Evolutionary conservation across 2,797 vertebrate genomes (phyloP), one percentile per base, ranked within the genome.

Genomic region (Pipistrellus kuhlii): DNA sequence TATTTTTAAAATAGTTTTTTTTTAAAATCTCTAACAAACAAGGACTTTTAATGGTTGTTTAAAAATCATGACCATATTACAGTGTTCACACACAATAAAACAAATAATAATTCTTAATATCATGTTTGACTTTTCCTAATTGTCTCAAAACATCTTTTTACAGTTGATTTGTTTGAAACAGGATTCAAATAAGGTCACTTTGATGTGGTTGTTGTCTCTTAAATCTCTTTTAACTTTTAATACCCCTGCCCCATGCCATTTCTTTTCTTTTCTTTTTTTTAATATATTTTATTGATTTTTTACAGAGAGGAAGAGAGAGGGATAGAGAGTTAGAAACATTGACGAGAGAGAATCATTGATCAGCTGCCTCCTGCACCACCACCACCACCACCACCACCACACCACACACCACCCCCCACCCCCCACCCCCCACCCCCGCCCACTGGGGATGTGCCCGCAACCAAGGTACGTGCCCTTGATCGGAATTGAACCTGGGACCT

Each of bases 91-190:
- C 66, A 88, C 46, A 93, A 87, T 91, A 93, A 94, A 94, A 95
- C 68, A 94, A 97, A 86, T 88, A 93, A 87, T 80, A 94, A 90
- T 93, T 51, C 77, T 93, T 95, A 91, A 93, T 93, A 87, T 73
- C 48, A 35, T 95, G 62, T 95, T 94, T 66, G 78, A 66, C 90
- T 93, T 93, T 94, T 82, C 69, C 85, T 94, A 81, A 93, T 91
- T 96, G 81, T 95, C 80, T 93, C 85, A 90, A 83, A 90, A 88
- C 59, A 46, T 75, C 51, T 90, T 95, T 94, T 92, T 83, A 81
- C 86, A 92, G 75, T 80, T 86, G 80, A 51, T 82, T 77, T 95
- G 83, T 68, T 69, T 92, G 81, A 88, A 82, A 73, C 11, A 51
- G 89, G 68, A 90, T 80, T 93, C 85, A 85, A 38, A 83, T 83